A percentile compares a stretch with the other conserved stretches of the same genome.
Evolutionary conservation across 1,140 invertebrate species (phyloP).

Genomic region (Brachionus manjavacas): DNA sequence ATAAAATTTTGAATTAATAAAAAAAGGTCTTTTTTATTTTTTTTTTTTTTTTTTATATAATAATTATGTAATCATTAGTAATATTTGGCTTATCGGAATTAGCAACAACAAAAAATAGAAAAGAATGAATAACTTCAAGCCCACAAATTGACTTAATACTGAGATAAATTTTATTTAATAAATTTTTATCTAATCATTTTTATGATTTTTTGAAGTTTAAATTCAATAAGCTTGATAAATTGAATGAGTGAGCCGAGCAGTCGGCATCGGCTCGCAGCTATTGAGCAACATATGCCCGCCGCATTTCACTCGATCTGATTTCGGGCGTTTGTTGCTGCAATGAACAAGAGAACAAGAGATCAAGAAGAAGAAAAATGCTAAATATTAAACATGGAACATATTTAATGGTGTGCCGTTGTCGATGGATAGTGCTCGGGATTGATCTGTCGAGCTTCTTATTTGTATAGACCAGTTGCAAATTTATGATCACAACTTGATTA

Average conservation of each 20-base stretch:
- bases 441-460: background rate
- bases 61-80: background rate
- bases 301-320: background rate
- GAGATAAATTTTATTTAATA: background rate
- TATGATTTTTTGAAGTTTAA: background rate
- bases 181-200: slow-evolving; percentile 30
- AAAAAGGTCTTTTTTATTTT: background rate
- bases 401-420: background rate
- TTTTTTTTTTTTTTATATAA: no score
- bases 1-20: background rate
- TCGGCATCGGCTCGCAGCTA: background rate
- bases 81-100: background rate
- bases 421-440: slow-evolving; percentile 16
- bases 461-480: background rate
- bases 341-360: background rate
- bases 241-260: background rate
- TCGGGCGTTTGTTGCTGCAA: background rate
- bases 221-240: background rate
- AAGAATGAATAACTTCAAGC: background rate
- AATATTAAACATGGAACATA: background rate
- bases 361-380: no score
- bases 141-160: background rate
- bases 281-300: background rate
- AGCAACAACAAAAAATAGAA: background rate
- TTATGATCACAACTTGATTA: background rate